Base-by-base conservation (phyloP, 1,140 invertebrate genomes). In the Cyclargus thomasi region DNA sequence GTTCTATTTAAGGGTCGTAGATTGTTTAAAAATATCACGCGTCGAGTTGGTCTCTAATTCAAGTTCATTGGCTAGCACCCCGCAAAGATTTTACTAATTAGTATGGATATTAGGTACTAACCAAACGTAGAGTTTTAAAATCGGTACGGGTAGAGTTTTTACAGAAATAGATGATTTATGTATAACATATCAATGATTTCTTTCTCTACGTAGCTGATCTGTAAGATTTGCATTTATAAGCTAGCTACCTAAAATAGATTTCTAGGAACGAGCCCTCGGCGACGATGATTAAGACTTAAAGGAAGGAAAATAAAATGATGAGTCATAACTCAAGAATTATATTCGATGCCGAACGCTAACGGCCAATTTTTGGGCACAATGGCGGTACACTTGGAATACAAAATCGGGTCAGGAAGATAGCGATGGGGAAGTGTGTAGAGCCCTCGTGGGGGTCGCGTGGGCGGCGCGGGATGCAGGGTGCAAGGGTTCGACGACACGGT, bases 41-140 rank as follows among this genome's bases (percentile, higher is more conserved):
- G 70, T 82, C 81, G 85, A 78, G 83, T 81, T 83, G 85, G 85
- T 82, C 82, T 72, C 75, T 69, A 69, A 79, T 81, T 86, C 83
- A 87, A 85, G 85, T 87, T 85, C 85, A 87, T 85, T 80, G 79
- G 77, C 82, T 85, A 85, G 82, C 77, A 79, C 81, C 85, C 83
- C 83, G 79, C 82, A 80, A 84, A 79, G 83, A 29, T 57, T 22
- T 11, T 10, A 59, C 18, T 11, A 18, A 59, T 55, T 55, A 55
- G 53, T n/a, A 55, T 55, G n/a, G 53, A 20, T 55, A 55, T 20
- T 47, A 11, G 39, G 14, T 47, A 39, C 23, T 3, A 29, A 29
- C 29, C 29, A n/a, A n/a, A n/a, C n/a, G n/a, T n/a, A n/a, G n/a
- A n/a, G n/a, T n/a, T n/a, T n/a, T n/a, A n/a, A n/a, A n/a, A n/a